A percentile compares a stretch with the other conserved stretches of the same genome.
phyloP scores from a whole-genome alignment of 2,888 invertebrate genomes.

The Pheosia tremula region DNA sequence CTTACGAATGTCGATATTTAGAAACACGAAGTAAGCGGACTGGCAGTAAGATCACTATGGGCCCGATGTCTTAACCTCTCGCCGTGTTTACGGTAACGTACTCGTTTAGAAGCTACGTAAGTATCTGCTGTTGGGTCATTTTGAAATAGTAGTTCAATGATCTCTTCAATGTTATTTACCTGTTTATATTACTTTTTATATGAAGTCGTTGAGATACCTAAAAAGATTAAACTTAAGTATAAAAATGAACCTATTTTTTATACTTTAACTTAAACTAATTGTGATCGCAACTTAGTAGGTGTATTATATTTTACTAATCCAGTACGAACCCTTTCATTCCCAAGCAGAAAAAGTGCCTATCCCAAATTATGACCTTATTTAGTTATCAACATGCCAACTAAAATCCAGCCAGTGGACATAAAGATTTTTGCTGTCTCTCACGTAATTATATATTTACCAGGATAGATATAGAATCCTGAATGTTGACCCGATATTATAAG shows the following conservation, averaged over 20 bases:
- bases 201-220: constrained; percentile 15
- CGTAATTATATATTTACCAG: no score
- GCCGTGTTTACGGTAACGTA: constrained; percentile 40
- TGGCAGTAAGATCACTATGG: constrained; percentile 56
- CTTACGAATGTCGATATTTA: constrained; percentile 68
- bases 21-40: constrained; percentile 66
- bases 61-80: constrained; percentile 67
- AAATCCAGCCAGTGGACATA: no score
- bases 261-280: no score
- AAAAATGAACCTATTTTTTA: constrained; percentile 10
- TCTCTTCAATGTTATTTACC: constrained; percentile 41
- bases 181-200: constrained; percentile 32
- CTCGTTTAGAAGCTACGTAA: constrained; percentile 41
- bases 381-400: no score
- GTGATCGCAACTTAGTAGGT: no score
- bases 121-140: constrained; percentile 31
- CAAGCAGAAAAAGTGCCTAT: no score
- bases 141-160: constrained; percentile 43
- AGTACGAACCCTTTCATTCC: no score
- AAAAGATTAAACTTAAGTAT: constrained; percentile 18
- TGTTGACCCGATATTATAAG: no score
- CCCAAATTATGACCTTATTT: no score
- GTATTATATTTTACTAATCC: no score
- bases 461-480: no score
- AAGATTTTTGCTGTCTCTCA: no score